Evolutionary conservation across 2,113 vertebrate species (phyloP).

Genomic region (Osmerus mordax): DNA sequence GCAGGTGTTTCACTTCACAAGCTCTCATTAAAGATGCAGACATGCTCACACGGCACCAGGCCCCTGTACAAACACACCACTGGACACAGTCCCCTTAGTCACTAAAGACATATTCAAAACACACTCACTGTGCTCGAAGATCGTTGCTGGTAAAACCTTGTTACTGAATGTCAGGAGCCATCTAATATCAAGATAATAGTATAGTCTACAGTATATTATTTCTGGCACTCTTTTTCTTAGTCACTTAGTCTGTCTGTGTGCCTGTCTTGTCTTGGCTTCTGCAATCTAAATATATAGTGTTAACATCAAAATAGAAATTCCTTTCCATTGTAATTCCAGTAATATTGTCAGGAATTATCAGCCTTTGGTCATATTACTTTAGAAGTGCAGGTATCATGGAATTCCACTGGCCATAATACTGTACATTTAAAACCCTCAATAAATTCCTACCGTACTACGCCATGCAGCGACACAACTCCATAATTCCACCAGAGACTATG

Average conservation of each 20-base stretch:
- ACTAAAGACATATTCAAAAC: not conserved
- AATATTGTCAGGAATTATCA: not conserved
- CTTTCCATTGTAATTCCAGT: slow-evolving; percentile 32
- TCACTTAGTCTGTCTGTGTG: slow-evolving; percentile 1
- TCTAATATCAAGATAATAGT: not conserved
- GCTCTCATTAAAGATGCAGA: slow-evolving; percentile 43
- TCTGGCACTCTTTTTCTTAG: not conserved
- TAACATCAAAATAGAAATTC: slow-evolving; percentile 19
- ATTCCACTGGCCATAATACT: slow-evolving; percentile 33
- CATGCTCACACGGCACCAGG: slow-evolving; percentile 14
- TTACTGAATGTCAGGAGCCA: too few relatives aligned
- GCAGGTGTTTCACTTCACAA: slow-evolving; percentile 44
- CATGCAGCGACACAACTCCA: not conserved
- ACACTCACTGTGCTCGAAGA: not conserved
- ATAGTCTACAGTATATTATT: not conserved
- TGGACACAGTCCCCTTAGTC: slow-evolving; percentile 3
- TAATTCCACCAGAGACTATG: not conserved
- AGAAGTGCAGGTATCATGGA: slow-evolving; percentile 38
- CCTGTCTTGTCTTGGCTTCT: slow-evolving; percentile 17
- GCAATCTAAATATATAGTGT: slow-evolving; percentile 41
- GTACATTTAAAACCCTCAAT: slow-evolving; percentile 37
- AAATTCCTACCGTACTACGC: slow-evolving; percentile 27
- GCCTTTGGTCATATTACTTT: slow-evolving; percentile 20
- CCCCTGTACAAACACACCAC: slow-evolving; percentile 17
- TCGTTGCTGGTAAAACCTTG: not conserved